phyloP scores from a whole-genome alignment of 2,797 vertebrate species.

The Sparidentex hasta region DNA sequence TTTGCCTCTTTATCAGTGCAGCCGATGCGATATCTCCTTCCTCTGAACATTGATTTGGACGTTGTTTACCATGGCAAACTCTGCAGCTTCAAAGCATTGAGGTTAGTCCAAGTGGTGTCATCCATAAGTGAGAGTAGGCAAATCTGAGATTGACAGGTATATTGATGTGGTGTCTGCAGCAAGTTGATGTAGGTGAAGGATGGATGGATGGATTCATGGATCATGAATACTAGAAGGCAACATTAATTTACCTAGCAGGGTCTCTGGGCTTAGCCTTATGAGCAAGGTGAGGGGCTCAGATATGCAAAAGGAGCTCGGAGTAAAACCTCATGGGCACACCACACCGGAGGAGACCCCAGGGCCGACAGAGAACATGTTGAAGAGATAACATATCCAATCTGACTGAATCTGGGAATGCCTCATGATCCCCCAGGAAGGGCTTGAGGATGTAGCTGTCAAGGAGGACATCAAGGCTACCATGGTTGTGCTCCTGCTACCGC shows the following conservation, averaged over 20 bases:
- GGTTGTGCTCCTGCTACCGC: slow-evolving; percentile 3
- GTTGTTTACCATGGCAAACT: no score
- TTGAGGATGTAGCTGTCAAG: slow-evolving; percentile 22
- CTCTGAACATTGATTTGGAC: no score
- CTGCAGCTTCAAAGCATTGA: no score
- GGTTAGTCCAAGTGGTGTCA: neutral
- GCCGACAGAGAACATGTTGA: slow-evolving; percentile 19
- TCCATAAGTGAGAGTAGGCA: neutral
- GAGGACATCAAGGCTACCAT: slow-evolving; percentile 19
- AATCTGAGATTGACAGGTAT: slow-evolving; percentile 16
- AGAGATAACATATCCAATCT: slow-evolving; percentile 46
- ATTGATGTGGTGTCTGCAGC: neutral
- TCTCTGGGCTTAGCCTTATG: slow-evolving; percentile 21
- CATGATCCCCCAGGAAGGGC: slow-evolving; percentile 6
- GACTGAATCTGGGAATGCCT: slow-evolving; percentile 8
- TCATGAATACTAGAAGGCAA: slow-evolving; percentile 14
- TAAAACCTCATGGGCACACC: slow-evolving; percentile 31
- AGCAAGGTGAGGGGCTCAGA: slow-evolving; percentile 32
- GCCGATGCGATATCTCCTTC: no score
- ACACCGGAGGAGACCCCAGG: slow-evolving; percentile 16
- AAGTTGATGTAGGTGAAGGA: neutral
- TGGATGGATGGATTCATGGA: no score
- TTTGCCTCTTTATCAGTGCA: no score
- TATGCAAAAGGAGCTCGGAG: slow-evolving; percentile 30
- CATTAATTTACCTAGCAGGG: slow-evolving; percentile 10